Percentiles rank a stretch among this genome's conserved stretches.
Evolutionary conservation across 2,888 invertebrate species (phyloP).

Genomic region (Griposia aprilina): DNA sequence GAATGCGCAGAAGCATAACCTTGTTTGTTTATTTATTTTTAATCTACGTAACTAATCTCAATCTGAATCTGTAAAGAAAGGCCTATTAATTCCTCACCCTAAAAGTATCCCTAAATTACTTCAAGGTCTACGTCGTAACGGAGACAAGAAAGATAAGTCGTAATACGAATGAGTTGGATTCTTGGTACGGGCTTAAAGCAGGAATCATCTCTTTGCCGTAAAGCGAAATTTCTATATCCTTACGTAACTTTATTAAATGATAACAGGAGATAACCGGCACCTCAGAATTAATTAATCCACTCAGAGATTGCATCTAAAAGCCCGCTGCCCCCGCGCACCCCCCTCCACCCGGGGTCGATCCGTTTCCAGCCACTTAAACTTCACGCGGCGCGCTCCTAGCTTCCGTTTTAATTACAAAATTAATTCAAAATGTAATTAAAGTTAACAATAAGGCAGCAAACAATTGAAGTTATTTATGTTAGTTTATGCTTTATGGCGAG

Average conservation of each 20-base stretch:
- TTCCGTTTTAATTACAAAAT: conserved; percentile 92
- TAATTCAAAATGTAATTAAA: conserved; percentile 92
- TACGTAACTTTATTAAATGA: conserved; percentile 89
- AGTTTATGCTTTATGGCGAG: conserved; percentile 89
- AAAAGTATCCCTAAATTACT: conserved; percentile 7
- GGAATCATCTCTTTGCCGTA: conserved; percentile 72
- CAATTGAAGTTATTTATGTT: conserved; percentile 91
- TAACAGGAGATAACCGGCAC: conserved; percentile 90
- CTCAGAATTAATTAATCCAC: conserved; percentile 91
- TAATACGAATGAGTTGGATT: conserved; percentile 17
- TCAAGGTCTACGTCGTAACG: not conserved
- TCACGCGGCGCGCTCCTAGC: conserved; percentile 90
- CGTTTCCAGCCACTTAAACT: conserved; percentile 91
- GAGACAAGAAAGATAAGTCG: conserved; percentile 10
- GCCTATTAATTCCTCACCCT: not conserved
- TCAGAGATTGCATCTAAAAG: conserved; percentile 90
- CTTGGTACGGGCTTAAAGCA: conserved; percentile 42
- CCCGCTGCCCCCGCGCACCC: conserved; percentile 80
- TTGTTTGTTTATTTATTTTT: not conserved
- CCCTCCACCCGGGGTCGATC: conserved; percentile 84
- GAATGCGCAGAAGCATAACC: not conserved
- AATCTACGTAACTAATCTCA: not conserved
- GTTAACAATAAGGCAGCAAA: conserved; percentile 91
- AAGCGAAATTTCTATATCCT: conserved; percentile 83
- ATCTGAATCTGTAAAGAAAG: not conserved